Percentiles rank a stretch among this genome's conserved stretches.
Conservation (phyloP, 2,113 vertebrate species). For the Lanius ludovicianus region DNA sequence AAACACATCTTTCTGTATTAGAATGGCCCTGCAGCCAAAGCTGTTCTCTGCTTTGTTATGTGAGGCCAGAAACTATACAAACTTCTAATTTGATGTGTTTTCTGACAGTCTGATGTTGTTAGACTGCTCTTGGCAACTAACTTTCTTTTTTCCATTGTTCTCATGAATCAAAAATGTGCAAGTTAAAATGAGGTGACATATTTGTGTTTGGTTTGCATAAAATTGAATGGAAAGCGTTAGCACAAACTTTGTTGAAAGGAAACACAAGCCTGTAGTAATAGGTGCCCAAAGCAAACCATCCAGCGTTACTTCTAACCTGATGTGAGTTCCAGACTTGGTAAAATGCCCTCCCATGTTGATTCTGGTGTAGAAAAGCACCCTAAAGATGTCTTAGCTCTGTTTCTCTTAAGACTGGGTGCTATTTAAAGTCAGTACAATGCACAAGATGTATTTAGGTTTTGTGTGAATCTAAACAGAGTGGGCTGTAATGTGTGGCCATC, state of each 20-base stretch:
- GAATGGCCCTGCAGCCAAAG: constrained; percentile 53
- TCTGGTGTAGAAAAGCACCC: not conserved
- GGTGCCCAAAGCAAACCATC: not conserved
- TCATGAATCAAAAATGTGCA: not conserved
- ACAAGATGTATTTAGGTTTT: not conserved
- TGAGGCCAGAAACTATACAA: constrained; percentile 3
- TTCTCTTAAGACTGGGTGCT: not conserved
- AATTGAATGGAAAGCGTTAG: not conserved
- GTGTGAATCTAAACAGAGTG: constrained; percentile 17
- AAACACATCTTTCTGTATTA: constrained; percentile 56
- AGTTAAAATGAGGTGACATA: not conserved
- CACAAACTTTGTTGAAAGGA: not conserved
- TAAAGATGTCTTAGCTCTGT: not conserved
- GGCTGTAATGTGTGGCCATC: constrained; percentile 11
- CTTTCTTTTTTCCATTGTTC: constrained; percentile 21
- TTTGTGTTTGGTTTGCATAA: constrained; percentile 8
- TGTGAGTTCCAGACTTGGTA: not conserved
- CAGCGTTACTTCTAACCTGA: not conserved
- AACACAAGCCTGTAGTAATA: not conserved
- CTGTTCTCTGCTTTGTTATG: constrained; percentile 10
- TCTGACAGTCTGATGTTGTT: not conserved
- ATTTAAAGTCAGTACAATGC: not conserved
- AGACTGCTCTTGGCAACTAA: not conserved
- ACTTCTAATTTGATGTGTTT: constrained; percentile 30
- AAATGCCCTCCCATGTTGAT: not conserved